Evolutionary conservation across 2,797 vertebrate species (phyloP).

Genomic region (Alauda arvensis): DNA sequence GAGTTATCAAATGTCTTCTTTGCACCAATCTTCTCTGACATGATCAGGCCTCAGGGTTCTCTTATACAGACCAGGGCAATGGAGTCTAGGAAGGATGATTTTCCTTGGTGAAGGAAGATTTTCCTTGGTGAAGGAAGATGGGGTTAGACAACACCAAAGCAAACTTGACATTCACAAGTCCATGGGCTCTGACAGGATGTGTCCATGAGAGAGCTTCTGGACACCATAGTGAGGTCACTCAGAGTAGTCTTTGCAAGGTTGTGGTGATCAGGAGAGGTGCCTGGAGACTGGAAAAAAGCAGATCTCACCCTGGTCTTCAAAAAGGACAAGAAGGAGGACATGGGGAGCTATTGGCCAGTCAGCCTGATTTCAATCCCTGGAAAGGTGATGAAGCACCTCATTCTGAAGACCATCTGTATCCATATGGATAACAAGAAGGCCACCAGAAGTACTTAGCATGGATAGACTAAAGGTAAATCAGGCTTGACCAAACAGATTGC

Average conservation of each 20-base stretch:
- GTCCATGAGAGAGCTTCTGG: neutral
- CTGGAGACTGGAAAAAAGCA: neutral
- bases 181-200: neutral
- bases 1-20: neutral
- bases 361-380: neutral
- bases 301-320: neutral
- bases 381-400: neutral
- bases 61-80: neutral
- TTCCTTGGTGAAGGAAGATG: neutral
- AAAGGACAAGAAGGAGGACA: neutral
- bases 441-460: neutral
- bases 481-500: neutral
- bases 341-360: neutral
- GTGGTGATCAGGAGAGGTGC: neutral
- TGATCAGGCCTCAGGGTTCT: neutral
- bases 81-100: neutral
- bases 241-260: neutral
- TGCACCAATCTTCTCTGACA: neutral
- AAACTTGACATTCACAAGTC: neutral
- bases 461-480: neutral
- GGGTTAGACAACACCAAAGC: neutral
- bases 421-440: neutral
- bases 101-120: neutral
- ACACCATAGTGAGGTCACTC: rapidly evolving
- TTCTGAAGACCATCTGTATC: neutral